These are phyloP conservation scores for Orius insidiosus DNA, from an alignment of 1,140 invertebrate species.

Conservation along the genomic window DNA sequence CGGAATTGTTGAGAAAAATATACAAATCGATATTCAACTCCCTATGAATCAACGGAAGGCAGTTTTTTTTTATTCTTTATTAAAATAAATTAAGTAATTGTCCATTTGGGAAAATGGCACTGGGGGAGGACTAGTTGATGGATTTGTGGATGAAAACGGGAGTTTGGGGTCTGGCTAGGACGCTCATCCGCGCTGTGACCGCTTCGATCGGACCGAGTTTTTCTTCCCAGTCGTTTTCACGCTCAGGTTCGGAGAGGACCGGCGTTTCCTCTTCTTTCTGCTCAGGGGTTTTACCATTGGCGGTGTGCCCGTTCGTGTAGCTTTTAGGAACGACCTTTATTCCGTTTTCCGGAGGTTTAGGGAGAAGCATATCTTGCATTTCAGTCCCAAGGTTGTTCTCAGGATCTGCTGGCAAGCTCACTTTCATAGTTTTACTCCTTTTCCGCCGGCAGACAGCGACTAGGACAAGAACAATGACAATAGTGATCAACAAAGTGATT, in stretches of 20 bases:
- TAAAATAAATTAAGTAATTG: background rate
- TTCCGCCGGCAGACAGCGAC: slow-evolving; percentile 1
- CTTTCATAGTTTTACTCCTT: slow-evolving; percentile 9
- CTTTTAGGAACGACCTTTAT: slow-evolving; percentile 14
- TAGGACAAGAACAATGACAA: slow-evolving; percentile 9
- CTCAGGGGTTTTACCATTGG: slow-evolving; percentile 3
- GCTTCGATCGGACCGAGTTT: slow-evolving; percentile 7
- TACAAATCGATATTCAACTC: background rate
- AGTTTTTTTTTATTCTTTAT: background rate
- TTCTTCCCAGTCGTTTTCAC: background rate
- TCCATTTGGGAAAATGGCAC: slow-evolving; percentile 1
- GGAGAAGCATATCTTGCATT: slow-evolving; percentile 20
- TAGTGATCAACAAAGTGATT: slow-evolving; percentile 7
- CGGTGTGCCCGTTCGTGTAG: slow-evolving; percentile 10
- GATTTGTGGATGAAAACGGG: slow-evolving; percentile 15
- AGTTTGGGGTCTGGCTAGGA: slow-evolving; percentile 9
- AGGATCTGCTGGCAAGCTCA: slow-evolving; percentile 14
- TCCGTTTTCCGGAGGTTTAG: slow-evolving; percentile 17
- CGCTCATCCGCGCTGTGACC: slow-evolving; percentile 12
- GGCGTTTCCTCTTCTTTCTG: slow-evolving; percentile 7
- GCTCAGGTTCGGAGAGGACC: slow-evolving; percentile 1
- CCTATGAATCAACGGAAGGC: background rate
- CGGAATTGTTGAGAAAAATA: background rate
- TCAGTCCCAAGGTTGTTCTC: slow-evolving; percentile 17
- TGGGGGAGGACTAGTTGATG: slow-evolving; percentile 1